These are phyloP conservation scores for Pyrgilauda ruficollis DNA, from an alignment of 2,113 vertebrate species.

Conservation along the genomic window DNA sequence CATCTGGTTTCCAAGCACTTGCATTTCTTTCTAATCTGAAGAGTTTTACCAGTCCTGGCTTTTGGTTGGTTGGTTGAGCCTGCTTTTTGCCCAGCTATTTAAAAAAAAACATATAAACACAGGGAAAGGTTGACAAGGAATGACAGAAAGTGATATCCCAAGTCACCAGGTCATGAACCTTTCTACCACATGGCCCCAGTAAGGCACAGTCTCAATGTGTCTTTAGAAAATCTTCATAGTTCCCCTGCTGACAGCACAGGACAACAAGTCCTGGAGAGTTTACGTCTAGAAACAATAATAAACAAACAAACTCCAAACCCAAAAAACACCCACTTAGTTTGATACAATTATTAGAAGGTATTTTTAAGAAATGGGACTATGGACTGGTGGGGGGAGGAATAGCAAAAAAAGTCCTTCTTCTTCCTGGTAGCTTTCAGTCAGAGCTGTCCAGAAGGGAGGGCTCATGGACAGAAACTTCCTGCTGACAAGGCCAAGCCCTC, in stretches of 20 bases:
- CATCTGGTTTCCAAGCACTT: neutral
- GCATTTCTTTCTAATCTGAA: neutral
- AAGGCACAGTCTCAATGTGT: neutral
- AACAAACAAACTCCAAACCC: neutral
- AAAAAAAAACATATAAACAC: neutral
- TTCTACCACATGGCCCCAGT: neutral
- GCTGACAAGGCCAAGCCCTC: neutral
- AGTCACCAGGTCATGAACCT: neutral
- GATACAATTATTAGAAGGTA: neutral
- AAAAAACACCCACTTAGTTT: neutral
- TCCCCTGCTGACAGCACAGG: neutral
- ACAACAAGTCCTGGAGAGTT: neutral
- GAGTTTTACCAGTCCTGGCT: neutral
- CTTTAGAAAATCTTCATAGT: neutral
- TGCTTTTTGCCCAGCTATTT: neutral
- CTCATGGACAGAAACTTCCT: rapidly evolving
- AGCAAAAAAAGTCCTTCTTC: neutral
- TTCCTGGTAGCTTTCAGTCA: neutral
- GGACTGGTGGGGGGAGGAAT: too few relatives aligned
- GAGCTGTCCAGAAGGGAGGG: neutral
- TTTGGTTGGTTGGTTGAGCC: neutral
- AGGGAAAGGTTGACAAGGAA: neutral
- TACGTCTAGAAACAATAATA: neutral
- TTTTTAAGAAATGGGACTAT: neutral
- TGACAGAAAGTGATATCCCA: neutral